phyloP scores from a whole-genome alignment of 2,888 invertebrate species.

The Galeopsomyia nigrocyanea region DNA sequence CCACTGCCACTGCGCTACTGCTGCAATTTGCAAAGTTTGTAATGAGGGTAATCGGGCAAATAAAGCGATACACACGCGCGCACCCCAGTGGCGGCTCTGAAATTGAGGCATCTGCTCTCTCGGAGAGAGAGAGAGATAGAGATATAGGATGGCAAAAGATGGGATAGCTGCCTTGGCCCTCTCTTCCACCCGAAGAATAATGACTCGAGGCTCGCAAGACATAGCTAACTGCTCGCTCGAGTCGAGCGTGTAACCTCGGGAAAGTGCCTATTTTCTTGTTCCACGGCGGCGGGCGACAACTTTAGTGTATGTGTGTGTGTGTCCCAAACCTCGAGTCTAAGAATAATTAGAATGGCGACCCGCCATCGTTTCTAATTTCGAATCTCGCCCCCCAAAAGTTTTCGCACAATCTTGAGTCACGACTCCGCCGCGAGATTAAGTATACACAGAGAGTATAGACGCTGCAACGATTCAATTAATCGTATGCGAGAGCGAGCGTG shows the following conservation, averaged over 20 bases:
- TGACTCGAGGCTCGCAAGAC: constrained; percentile 3
- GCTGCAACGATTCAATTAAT: neutral
- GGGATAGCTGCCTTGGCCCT: neutral
- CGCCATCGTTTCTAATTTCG: constrained; percentile 36
- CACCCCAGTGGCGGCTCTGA: neutral
- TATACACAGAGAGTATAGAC: neutral
- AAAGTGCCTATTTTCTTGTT: constrained; percentile 36
- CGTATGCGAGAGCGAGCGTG: no score
- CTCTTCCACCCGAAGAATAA: constrained; percentile 17
- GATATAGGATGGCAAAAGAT: constrained; percentile 10
- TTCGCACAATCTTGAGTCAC: constrained; percentile 15
- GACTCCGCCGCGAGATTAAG: constrained; percentile 10
- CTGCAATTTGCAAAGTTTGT: constrained; percentile 1
- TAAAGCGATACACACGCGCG: neutral
- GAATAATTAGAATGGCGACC: constrained; percentile 16
- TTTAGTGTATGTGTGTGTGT: constrained; percentile 9
- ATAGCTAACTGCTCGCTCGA: constrained; percentile 8
- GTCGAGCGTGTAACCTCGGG: constrained; percentile 5
- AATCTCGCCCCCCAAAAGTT: constrained; percentile 18
- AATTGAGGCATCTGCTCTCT: constrained; percentile 11
- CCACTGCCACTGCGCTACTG: no score
- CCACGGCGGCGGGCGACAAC: neutral
- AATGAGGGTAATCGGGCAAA: neutral
- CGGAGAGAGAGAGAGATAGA: no score
- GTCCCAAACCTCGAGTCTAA: constrained; percentile 23